phyloP scores from a whole-genome alignment of 64 coral and sea anemone species.

The Stichodactyla helianthus region DNA sequence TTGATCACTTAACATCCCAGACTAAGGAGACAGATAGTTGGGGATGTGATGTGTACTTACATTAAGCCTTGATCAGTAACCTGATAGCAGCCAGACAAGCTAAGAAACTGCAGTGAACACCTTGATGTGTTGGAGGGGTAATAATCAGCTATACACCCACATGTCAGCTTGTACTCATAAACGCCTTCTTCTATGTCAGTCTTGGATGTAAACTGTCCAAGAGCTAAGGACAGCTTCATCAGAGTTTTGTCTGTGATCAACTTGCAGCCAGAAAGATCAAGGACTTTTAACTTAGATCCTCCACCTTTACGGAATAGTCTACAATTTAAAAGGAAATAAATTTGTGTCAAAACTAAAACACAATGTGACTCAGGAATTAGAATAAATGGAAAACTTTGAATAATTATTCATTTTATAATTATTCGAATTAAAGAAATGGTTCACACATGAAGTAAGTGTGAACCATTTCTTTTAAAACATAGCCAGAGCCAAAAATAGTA shows the following conservation, averaged over 20 bases:
- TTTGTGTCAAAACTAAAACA: neutral
- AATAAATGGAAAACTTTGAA: too few species aligned
- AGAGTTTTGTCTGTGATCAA: conserved; percentile 90
- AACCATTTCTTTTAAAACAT: too few species aligned
- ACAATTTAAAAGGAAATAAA: neutral
- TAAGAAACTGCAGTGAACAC: conserved; percentile 67
- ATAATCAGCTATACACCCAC: conserved; percentile 31
- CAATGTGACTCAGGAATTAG: too few species aligned
- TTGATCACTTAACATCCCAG: too few species aligned
- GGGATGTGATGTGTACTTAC: conserved; percentile 17
- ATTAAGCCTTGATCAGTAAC: conserved; percentile 83
- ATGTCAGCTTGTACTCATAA: conserved; percentile 47
- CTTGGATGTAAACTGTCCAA: conserved; percentile 48
- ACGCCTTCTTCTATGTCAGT: conserved; percentile 70
- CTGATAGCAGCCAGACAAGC: conserved; percentile 93
- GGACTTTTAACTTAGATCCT: conserved; percentile 42
- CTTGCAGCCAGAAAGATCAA: conserved; percentile 92
- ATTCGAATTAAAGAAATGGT: too few species aligned
- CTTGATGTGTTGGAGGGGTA: neutral
- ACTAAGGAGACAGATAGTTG: too few species aligned
- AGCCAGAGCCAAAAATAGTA: too few species aligned
- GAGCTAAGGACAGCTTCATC: conserved; percentile 61
- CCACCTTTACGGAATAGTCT: conserved; percentile 82
- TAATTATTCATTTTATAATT: too few species aligned
- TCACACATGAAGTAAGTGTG: too few species aligned